Conservation (phyloP, 2,113 vertebrate genomes). For the Osmerus mordax region DNA sequence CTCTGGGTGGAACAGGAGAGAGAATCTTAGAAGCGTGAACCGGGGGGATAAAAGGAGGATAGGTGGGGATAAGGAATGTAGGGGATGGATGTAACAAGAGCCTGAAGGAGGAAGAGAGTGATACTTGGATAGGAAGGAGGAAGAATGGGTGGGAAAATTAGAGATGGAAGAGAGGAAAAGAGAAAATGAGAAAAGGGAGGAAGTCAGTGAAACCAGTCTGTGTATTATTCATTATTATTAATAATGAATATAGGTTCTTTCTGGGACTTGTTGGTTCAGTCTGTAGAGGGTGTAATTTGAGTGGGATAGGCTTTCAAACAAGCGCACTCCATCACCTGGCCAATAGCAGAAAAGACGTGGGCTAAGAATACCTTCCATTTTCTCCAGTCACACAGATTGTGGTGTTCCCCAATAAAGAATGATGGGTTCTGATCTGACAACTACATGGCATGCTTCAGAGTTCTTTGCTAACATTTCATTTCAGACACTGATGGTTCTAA, state of each 20-base stretch:
- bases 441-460: too few species aligned
- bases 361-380: background rate
- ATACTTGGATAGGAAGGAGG: background rate
- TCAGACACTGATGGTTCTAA: too few species aligned
- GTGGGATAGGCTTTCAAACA: slow-evolving; percentile 17
- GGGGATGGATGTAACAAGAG: background rate
- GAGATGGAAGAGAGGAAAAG: background rate
- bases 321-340: slow-evolving; percentile 18
- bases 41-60: background rate
- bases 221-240: slow-evolving; percentile 19
- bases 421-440: too few species aligned
- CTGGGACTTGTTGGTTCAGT: slow-evolving; percentile 1
- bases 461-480: too few species aligned
- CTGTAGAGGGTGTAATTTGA: slow-evolving; percentile 22
- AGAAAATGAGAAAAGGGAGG: background rate
- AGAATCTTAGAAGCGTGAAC: background rate
- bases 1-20: background rate
- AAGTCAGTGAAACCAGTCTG: background rate
- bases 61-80: background rate
- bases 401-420: too few species aligned
- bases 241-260: slow-evolving; percentile 27
- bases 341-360: background rate
- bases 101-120: background rate
- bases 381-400: background rate
- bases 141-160: too few species aligned